Conservation (phyloP, 2,113 vertebrate genomes). For the Ia io region DNA sequence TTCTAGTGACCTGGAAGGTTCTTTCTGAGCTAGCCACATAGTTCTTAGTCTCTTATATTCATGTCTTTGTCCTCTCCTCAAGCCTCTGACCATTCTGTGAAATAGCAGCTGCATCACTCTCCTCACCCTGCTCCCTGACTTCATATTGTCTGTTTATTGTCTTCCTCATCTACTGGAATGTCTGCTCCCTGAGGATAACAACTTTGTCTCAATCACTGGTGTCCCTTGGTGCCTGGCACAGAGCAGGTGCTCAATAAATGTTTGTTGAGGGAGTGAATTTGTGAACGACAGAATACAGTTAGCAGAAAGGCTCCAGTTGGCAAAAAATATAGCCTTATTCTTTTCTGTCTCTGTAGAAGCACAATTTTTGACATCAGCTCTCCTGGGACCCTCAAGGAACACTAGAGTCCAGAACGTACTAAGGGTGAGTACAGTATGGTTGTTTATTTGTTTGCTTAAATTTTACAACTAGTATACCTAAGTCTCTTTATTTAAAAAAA, state of each 20-base stretch:
- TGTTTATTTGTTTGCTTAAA: not conserved
- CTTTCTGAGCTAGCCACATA: not conserved
- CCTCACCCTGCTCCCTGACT: not conserved
- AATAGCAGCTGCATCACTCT: not conserved
- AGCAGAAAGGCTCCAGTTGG: not conserved
- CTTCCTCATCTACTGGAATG: not conserved
- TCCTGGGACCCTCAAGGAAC: not conserved
- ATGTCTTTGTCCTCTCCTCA: not conserved
- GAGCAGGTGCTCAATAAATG: not conserved
- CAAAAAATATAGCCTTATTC: not conserved
- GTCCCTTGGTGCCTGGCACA: not conserved
- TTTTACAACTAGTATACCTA: not conserved
- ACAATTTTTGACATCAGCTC: not conserved
- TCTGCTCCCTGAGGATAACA: not conserved
- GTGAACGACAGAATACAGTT: not conserved
- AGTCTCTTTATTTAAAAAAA: not conserved
- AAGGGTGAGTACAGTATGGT: slow-evolving; percentile 14
- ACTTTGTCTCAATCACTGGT: not conserved
- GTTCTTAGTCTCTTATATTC: not conserved
- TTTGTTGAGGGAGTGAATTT: not conserved
- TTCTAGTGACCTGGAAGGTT: not conserved
- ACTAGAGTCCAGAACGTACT: not conserved
- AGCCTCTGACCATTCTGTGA: not conserved
- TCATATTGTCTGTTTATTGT: not conserved
- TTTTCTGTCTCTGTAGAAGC: not conserved